Conservation (phyloP, 2,113 vertebrate genomes). For the Aythya baeri region DNA sequence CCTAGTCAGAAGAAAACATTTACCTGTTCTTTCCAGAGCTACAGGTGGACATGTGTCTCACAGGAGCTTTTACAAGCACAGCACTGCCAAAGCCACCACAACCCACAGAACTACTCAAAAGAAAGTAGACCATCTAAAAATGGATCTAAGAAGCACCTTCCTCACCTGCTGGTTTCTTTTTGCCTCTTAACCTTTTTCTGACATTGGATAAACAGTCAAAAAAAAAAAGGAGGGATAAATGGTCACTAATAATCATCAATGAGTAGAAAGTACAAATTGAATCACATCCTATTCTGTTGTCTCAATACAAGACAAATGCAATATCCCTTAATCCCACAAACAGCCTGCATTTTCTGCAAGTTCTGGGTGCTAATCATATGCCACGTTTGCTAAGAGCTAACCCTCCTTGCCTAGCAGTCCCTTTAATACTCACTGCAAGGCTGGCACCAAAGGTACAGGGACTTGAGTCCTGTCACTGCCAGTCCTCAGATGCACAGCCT, state of each 20-base stretch:
- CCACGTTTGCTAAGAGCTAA: not conserved
- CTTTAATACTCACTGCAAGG: not conserved
- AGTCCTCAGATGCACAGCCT: accelerated
- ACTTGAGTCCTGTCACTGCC: not conserved
- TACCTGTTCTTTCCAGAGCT: accelerated
- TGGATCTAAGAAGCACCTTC: not conserved
- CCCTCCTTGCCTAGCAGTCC: not conserved
- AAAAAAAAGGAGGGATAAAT: not conserved
- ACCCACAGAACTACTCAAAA: not conserved
- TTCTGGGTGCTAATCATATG: too few relatives aligned
- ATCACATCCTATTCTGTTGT: accelerated
- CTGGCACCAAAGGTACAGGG: not conserved
- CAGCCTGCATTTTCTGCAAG: accelerated
- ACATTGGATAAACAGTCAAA: not conserved
- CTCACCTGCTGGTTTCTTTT: not conserved
- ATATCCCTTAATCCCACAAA: not conserved
- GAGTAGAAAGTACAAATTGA: not conserved
- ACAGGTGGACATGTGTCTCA: not conserved
- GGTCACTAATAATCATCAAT: not conserved
- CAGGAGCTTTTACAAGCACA: accelerated
- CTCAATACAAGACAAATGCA: not conserved
- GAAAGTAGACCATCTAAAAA: not conserved
- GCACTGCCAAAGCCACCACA: not conserved
- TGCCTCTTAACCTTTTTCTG: not conserved
- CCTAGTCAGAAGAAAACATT: not conserved